These are phyloP conservation scores for Podotricha telesiphe DNA, from an alignment of 2,888 invertebrate genomes.

Conservation along the genomic window DNA sequence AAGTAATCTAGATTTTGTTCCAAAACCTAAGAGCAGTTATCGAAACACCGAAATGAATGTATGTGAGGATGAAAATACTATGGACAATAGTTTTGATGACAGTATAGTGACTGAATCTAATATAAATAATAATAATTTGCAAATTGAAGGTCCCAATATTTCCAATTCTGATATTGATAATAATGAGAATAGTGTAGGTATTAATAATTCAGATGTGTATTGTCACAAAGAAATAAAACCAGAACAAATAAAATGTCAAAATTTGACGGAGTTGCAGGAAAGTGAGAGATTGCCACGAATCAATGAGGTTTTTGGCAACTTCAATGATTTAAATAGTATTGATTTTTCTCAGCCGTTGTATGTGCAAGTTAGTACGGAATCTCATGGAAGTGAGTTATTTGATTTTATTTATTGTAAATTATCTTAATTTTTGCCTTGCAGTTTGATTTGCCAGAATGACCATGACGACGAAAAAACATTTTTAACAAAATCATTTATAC, in stretches of 20 bases:
- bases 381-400: constrained; percentile 55
- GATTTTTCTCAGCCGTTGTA: constrained; percentile 56
- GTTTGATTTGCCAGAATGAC: too few relatives aligned
- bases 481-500: too few relatives aligned
- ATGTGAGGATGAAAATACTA: constrained; percentile 52
- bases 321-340: constrained; percentile 48
- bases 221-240: constrained; percentile 62
- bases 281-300: constrained; percentile 57
- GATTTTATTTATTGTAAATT: too few relatives aligned
- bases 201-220: constrained; percentile 44
- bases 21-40: constrained; percentile 21
- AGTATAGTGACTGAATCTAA: constrained; percentile 24
- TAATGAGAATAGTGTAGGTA: background rate
- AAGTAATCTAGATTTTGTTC: constrained; percentile 34
- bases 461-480: too few relatives aligned
- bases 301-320: constrained; percentile 59
- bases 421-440: too few relatives aligned
- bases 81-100: constrained; percentile 40
- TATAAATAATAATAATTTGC: constrained; percentile 37
- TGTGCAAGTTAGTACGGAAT: constrained; percentile 58
- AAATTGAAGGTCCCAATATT: constrained; percentile 33
- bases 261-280: constrained; percentile 27
- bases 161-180: constrained; percentile 25
- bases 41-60: constrained; percentile 48
- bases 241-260: constrained; percentile 52